These are phyloP conservation scores for Mayetiola destructor DNA, from an alignment of 2,888 invertebrate genomes.

Conservation along the genomic window DNA sequence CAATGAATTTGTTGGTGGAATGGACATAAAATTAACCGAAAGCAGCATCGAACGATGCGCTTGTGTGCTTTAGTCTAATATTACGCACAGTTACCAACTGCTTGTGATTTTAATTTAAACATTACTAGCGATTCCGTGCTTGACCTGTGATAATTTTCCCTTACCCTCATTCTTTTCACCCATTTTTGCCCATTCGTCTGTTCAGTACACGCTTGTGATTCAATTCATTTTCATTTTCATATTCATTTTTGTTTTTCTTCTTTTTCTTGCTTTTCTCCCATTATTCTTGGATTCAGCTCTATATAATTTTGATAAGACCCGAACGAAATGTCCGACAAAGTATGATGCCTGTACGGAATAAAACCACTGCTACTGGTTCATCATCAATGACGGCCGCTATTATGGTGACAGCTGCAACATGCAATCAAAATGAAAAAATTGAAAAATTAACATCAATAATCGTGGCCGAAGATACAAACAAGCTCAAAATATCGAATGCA, in stretches of 20 bases:
- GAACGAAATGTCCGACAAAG: constrained; percentile 80
- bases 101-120: no score
- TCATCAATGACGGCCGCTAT: constrained; percentile 55
- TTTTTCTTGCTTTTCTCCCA: not conserved
- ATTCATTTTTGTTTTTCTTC: not conserved
- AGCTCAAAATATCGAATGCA: not conserved
- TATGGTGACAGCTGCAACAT: constrained; percentile 50
- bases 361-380: constrained; percentile 44
- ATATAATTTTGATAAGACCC: constrained; percentile 77
- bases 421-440: constrained; percentile 50
- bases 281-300: constrained; percentile 41
- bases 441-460: constrained; percentile 45
- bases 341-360: constrained; percentile 62
- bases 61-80: no score
- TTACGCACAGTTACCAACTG: no score
- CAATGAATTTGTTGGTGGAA: no score
- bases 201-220: not conserved
- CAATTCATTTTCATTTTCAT: not conserved
- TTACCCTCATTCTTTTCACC: not conserved
- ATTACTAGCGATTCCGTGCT: no score
- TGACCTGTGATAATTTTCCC: no score
- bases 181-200: not conserved
- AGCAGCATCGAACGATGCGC: no score
- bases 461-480: constrained; percentile 19
- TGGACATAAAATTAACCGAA: no score